Percentiles rank a stretch among this genome's conserved stretches.
Evolutionary conservation across 2,888 invertebrate genomes (phyloP).

Genomic region (Drosophila atripex): DNA sequence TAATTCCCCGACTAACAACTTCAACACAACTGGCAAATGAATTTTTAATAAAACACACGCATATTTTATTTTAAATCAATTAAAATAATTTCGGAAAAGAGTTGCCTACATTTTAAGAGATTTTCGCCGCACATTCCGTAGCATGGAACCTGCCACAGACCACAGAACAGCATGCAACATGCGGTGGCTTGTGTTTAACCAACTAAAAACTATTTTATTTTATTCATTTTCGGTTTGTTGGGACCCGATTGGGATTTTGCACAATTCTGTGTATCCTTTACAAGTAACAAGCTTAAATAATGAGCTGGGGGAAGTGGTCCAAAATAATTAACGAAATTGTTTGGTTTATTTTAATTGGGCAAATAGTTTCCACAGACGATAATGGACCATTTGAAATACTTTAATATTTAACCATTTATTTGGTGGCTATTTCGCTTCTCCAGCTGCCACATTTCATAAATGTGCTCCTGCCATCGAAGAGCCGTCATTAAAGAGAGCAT

Average conservation of each 20-base stretch:
- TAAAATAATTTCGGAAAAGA: slow-evolving; percentile 44
- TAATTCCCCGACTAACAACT: slow-evolving; percentile 7
- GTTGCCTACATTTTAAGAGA: slow-evolving; percentile 22
- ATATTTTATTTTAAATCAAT: slow-evolving; percentile 60
- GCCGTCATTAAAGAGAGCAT: neutral
- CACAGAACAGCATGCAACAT: slow-evolving; percentile 24
- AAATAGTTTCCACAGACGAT: slow-evolving; percentile 2
- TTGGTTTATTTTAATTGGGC: slow-evolving; percentile 36
- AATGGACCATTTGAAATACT: neutral
- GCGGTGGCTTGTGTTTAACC: slow-evolving; percentile 53
- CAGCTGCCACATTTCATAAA: neutral
- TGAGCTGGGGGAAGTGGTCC: slow-evolving; percentile 3
- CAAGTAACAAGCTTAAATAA: slow-evolving; percentile 2
- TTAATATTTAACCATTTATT: neutral
- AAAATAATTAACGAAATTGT: slow-evolving; percentile 26
- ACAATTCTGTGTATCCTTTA: neutral
- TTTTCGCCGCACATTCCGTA: neutral
- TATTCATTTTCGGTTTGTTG: slow-evolving; percentile 24
- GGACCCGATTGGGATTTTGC: slow-evolving; percentile 17
- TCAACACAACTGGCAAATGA: slow-evolving; percentile 51
- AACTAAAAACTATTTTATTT: slow-evolving; percentile 55
- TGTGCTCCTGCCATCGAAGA: slow-evolving; percentile 3
- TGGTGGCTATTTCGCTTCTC: neutral
- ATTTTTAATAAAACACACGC: slow-evolving; percentile 55
- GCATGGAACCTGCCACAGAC: slow-evolving; percentile 18